phyloP scores from a whole-genome alignment of 2,113 vertebrate genomes.

The Hippopotamus amphibius region DNA sequence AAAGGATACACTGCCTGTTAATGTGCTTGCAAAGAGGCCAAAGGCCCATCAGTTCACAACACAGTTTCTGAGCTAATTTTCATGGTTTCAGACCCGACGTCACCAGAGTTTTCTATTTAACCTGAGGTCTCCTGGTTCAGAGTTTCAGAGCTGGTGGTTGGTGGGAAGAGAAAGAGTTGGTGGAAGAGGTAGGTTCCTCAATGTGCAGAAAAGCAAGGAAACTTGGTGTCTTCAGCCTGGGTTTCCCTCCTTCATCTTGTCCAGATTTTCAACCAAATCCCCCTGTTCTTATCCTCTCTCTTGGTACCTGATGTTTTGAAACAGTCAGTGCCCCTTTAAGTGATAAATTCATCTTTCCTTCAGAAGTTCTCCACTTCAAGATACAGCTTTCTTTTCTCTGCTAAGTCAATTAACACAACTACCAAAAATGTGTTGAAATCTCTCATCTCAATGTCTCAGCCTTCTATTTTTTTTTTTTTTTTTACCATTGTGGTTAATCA shows the following conservation, averaged over 20 bases:
- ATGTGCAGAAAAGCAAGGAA: background rate
- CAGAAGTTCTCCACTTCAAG: background rate
- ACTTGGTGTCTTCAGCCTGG: background rate
- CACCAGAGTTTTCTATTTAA: background rate
- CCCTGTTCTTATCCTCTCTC: background rate
- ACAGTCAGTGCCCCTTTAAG: background rate
- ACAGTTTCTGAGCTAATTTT: background rate
- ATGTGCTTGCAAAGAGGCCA: too few species aligned
- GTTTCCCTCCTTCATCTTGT: background rate
- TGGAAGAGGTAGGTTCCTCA: background rate
- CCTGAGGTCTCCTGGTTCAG: background rate
- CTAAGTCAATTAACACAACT: background rate
- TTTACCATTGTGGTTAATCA: background rate
- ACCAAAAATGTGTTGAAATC: background rate
- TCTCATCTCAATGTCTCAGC: background rate
- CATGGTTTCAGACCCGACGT: background rate
- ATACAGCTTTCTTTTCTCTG: background rate
- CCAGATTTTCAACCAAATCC: background rate
- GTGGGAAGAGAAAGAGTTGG: background rate
- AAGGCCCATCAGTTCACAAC: background rate
- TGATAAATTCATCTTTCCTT: background rate
- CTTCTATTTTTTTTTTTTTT: background rate
- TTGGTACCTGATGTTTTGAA: background rate
- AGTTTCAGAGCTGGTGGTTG: background rate
- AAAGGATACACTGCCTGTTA: background rate